Percentiles rank a stretch among this genome's conserved stretches.
Evolutionary conservation across 2,797 vertebrate species (phyloP).

Genomic region (Helostoma temminkii): DNA sequence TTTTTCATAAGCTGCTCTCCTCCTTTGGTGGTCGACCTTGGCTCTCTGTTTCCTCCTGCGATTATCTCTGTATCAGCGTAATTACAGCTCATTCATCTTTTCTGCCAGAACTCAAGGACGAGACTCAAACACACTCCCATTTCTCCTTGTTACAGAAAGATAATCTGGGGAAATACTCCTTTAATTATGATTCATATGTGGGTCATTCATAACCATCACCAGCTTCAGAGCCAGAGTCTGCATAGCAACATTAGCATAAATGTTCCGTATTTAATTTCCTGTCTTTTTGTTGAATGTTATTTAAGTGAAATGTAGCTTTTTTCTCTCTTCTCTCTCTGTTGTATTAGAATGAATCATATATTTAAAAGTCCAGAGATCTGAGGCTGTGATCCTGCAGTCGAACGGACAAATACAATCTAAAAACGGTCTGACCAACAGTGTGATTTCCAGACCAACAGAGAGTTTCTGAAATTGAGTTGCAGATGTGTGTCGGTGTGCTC

Average conservation of each 20-base stretch:
- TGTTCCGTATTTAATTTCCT: conserved; percentile 1
- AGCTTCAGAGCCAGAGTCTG: conserved; percentile 5
- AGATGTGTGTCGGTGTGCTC: conserved; percentile 2
- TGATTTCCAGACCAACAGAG: conserved; percentile 13
- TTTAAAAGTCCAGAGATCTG: conserved; percentile 8
- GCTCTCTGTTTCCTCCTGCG: conserved; percentile 23
- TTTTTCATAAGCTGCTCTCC: conserved; percentile 1
- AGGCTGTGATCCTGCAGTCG: conserved; percentile 8
- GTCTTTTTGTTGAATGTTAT: background rate
- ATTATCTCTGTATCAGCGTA: conserved; percentile 61
- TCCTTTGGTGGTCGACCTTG: conserved; percentile 48
- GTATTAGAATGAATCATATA: background rate
- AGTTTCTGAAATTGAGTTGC: conserved; percentile 1
- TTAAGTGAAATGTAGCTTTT: background rate
- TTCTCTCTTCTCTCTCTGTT: no score
- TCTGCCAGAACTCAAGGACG: conserved; percentile 60
- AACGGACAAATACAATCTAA: conserved; percentile 5
- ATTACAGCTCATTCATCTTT: conserved; percentile 71
- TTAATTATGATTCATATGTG: conserved; percentile 74
- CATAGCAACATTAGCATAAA: conserved; percentile 20
- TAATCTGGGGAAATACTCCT: conserved; percentile 62
- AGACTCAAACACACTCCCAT: conserved; percentile 34
- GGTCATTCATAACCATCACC: conserved; percentile 52
- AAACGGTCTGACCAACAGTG: conserved; percentile 1
- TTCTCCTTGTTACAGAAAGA: conserved; percentile 52